A percentile compares a stretch with the other conserved stretches of the same genome.
These are phyloP conservation scores for Ailuropoda melanoleuca DNA, from an alignment of 2,113 vertebrate genomes.

Conservation along the genomic window DNA sequence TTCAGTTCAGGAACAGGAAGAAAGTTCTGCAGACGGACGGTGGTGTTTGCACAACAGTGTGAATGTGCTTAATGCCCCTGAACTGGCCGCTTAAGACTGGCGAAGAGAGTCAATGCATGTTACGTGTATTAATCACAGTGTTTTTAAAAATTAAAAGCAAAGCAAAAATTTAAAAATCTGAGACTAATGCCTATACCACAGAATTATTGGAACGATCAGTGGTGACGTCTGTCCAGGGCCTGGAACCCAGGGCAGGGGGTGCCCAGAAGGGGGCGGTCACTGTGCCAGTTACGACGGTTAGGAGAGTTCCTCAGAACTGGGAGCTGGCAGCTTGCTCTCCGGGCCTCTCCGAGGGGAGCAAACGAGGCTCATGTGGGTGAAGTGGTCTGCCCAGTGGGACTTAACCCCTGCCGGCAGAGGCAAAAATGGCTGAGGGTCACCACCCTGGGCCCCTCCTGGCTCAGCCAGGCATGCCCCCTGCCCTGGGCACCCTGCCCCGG, in stretches of 20 bases:
- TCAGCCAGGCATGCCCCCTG: background rate
- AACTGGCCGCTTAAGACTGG: background rate
- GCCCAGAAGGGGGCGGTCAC: fast-evolving
- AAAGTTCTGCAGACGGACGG: background rate
- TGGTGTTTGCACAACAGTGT: fast-evolving
- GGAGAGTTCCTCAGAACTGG: fast-evolving
- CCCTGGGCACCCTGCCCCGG: fast-evolving
- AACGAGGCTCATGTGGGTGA: fast-evolving
- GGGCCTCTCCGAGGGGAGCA: fast-evolving
- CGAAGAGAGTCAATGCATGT: background rate
- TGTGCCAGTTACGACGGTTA: fast-evolving
- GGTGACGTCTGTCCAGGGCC: fast-evolving
- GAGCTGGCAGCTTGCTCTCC: background rate
- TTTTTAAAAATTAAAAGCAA: background rate
- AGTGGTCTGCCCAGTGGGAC: background rate
- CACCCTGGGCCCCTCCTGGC: fast-evolving
- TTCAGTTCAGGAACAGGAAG: background rate
- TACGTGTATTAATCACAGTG: background rate
- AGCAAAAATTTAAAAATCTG: background rate
- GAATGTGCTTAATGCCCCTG: background rate
- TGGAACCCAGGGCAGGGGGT: fast-evolving
- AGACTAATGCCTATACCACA: background rate
- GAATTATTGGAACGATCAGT: background rate
- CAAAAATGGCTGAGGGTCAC: background rate
- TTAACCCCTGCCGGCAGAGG: fast-evolving